Conservation (phyloP, 2,113 vertebrate species). For the Sterrhoptilus dennistouni region DNA sequence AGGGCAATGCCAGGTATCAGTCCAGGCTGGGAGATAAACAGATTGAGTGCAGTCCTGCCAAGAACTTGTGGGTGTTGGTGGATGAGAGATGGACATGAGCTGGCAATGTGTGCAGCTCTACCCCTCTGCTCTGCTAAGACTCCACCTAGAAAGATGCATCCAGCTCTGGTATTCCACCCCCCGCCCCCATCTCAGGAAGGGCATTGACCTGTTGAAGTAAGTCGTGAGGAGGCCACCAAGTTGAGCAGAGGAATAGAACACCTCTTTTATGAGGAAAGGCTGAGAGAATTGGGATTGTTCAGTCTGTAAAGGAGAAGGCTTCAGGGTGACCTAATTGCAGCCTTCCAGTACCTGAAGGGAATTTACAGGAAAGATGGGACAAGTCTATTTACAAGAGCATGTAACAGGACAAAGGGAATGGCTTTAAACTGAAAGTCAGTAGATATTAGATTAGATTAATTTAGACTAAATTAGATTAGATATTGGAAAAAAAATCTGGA, state of each 20-base stretch:
- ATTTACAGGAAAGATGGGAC: not conserved
- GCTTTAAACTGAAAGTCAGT: not conserved
- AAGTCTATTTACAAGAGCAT: not conserved
- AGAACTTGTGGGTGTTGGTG: not conserved
- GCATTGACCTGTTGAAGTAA: not conserved
- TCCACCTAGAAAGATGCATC: not conserved
- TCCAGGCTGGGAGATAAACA: not conserved
- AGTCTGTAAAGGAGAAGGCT: not conserved
- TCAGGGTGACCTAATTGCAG: not conserved
- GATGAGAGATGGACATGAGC: not conserved
- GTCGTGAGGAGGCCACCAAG: not conserved
- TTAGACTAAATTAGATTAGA: not conserved
- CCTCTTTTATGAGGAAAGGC: not conserved
- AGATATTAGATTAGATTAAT: not conserved
- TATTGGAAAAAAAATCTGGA: not conserved
- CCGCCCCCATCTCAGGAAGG: not conserved
- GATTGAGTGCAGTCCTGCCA: not conserved
- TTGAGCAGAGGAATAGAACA: not conserved
- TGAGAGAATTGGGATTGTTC: not conserved
- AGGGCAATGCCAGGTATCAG: not conserved
- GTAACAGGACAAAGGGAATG: not conserved
- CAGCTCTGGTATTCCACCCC: not conserved
- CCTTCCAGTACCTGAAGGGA: not conserved
- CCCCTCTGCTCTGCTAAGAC: not conserved
- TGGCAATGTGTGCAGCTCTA: not conserved